Conservation (phyloP, 2,888 invertebrate species). For the Micoletzkya japonica region DNA sequence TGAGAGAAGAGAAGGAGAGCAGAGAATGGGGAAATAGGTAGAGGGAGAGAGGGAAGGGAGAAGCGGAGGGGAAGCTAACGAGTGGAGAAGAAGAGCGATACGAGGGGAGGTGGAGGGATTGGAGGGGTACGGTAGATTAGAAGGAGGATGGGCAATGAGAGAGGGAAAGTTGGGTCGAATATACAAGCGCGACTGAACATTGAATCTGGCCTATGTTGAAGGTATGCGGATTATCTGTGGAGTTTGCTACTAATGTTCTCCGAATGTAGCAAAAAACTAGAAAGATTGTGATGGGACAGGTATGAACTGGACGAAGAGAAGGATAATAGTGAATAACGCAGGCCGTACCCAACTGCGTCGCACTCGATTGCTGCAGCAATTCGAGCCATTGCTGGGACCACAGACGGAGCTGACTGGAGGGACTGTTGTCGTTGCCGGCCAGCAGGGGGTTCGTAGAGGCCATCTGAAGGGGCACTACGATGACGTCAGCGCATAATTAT, state of each 20-base stretch:
- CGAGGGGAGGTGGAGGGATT: not conserved
- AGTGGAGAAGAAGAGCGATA: not conserved
- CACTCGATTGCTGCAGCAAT: slow-evolving; percentile 48
- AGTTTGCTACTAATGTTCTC: too few species aligned
- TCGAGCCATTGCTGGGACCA: slow-evolving; percentile 56
- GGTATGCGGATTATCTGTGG: too few species aligned
- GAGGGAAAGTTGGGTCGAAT: too few species aligned
- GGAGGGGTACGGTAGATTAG: not conserved
- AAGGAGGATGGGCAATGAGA: not conserved
- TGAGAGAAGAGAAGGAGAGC: not conserved
- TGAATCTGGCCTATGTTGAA: too few species aligned
- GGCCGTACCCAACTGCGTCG: slow-evolving; percentile 41
- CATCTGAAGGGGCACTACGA: slow-evolving; percentile 40
- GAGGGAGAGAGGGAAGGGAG: slow-evolving; percentile 3
- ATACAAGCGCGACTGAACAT: too few species aligned
- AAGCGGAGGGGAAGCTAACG: not conserved
- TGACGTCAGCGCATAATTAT: not conserved
- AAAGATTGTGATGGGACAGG: too few species aligned
- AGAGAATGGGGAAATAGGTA: not conserved
- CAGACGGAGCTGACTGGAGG: slow-evolving; percentile 36
- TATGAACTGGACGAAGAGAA: too few species aligned
- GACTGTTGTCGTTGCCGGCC: slow-evolving; percentile 29
- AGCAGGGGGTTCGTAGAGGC: slow-evolving; percentile 55
- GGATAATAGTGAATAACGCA: not conserved
- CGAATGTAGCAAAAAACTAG: too few species aligned